Evolutionary conservation across 2,888 invertebrate species (phyloP).

Genomic region (Ormyrus nitidulus): DNA sequence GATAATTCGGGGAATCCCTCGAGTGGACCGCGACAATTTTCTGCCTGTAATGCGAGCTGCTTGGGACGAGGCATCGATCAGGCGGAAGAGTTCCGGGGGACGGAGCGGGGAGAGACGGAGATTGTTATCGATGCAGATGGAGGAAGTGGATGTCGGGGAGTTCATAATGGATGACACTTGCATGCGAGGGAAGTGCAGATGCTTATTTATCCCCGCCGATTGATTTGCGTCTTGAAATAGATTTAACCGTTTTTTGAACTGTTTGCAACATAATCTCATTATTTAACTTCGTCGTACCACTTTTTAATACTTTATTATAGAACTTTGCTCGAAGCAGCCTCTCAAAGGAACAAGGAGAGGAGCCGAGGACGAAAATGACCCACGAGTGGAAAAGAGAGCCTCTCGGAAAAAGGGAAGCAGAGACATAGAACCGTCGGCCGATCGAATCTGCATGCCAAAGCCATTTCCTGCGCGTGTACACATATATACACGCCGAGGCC

Average conservation of each 20-base stretch:
- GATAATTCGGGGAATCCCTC: slow-evolving; percentile 25
- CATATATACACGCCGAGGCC: slow-evolving; percentile 13
- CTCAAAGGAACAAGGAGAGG: background rate
- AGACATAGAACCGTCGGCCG: slow-evolving; percentile 49
- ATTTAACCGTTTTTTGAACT: too few species aligned
- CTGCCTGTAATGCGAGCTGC: slow-evolving; percentile 30
- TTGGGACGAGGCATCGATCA: slow-evolving; percentile 55
- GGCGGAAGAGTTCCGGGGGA: slow-evolving; percentile 17
- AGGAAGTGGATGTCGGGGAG: background rate
- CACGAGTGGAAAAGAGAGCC: slow-evolving; percentile 49
- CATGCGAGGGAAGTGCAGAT: too few species aligned
- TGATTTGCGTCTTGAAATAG: too few species aligned
- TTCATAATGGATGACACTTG: too few species aligned
- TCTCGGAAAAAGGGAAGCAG: slow-evolving; percentile 56
- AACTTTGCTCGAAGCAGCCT: too few species aligned
- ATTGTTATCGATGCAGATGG: background rate
- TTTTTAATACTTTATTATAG: too few species aligned
- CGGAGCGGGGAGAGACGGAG: too few species aligned
- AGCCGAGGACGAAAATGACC: background rate
- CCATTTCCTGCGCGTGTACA: slow-evolving; percentile 62
- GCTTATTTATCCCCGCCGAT: too few species aligned
- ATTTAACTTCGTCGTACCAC: too few species aligned
- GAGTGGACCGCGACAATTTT: slow-evolving; percentile 39
- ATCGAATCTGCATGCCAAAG: slow-evolving; percentile 73
- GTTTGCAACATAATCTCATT: too few species aligned